Conservation (phyloP, 1,140 invertebrate genomes). For the Microplitis demolitor region DNA sequence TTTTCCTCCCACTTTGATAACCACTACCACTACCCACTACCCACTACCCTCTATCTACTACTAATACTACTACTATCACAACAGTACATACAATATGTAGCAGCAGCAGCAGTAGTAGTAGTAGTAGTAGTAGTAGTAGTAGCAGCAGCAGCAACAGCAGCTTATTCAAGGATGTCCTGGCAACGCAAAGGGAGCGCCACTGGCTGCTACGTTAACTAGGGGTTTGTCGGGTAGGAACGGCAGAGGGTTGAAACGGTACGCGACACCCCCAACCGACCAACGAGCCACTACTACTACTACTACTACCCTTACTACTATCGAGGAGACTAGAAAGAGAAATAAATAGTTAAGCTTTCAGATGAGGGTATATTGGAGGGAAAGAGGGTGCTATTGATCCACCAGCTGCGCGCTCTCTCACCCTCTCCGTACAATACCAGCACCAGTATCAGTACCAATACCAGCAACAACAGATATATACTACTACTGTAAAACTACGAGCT, state of each 20-base stretch:
- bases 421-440: not conserved
- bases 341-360: not conserved
- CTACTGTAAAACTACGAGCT: not conserved
- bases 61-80: no score
- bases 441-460: no score
- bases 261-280: slow-evolving; percentile 27
- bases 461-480: not conserved
- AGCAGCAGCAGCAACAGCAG: no score
- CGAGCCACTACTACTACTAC: not conserved
- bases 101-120: no score
- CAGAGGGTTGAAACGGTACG: slow-evolving; percentile 23
- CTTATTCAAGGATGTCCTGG: slow-evolving; percentile 10
- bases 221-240: slow-evolving; percentile 2
- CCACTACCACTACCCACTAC: slow-evolving; percentile 6
- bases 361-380: slow-evolving; percentile 6
- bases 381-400: slow-evolving; percentile 60
- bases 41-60: no score
- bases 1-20: slow-evolving; percentile 20
- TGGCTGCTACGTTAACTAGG: not conserved
- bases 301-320: no score
- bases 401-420: slow-evolving; percentile 56
- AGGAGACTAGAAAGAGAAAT: no score
- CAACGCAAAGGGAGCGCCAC: slow-evolving; percentile 30
- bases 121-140: no score
- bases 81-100: no score